Evolutionary conservation across 2,797 vertebrate genomes (phyloP), one percentile per base, ranked within the genome.

Genomic region (Rhabdomys pumilio): DNA sequence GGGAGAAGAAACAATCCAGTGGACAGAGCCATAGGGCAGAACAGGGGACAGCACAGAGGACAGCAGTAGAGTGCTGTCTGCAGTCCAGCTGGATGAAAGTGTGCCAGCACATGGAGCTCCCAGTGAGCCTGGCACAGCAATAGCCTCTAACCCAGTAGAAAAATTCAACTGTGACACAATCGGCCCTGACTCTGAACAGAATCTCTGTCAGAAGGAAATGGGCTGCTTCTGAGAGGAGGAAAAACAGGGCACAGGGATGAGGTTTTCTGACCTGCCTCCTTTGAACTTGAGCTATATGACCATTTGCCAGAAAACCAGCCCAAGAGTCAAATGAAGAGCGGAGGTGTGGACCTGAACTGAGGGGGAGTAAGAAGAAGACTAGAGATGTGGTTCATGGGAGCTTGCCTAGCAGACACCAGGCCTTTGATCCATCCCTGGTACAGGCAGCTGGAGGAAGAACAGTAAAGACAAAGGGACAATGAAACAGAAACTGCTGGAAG

Each of bases 231-330:
- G 38, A 63, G 75, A 57, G 59, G 44, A 63, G 47, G 22, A 72
- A 0, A 0, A n/a, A 22, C 19, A 73, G 31, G 1, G 0, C 41
- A 44, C 22, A 77, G 20, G 1, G 14, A 61, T n/a, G 22, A 26
- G 29, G 53, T 44, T 83, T 26, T 34, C 14, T 65, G 47, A 4
- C 34, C 73, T 47, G 15, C 10, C 38, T 90, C 38, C 34, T 76
- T 34, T 50, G 44, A 20, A 9, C 15, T 53, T 44, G 38, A 57
- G 81, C 61, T 73, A 69, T 61, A 63, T 34, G 72, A 69, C 61
- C 73, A 72, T 81, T 90, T 79, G n/a, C 87, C 73, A 38, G 57
- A 91, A 93, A 65, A 26, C 57, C 53, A 72, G 38, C 55, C 75
- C 61, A 88, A 41, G 92, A 89, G 44, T 31, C 83, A 53, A 20